Evolutionary conservation across 2,888 invertebrate species (phyloP), one percentile per base, ranked within the genome.

Genomic region (Brachyptera risi): DNA sequence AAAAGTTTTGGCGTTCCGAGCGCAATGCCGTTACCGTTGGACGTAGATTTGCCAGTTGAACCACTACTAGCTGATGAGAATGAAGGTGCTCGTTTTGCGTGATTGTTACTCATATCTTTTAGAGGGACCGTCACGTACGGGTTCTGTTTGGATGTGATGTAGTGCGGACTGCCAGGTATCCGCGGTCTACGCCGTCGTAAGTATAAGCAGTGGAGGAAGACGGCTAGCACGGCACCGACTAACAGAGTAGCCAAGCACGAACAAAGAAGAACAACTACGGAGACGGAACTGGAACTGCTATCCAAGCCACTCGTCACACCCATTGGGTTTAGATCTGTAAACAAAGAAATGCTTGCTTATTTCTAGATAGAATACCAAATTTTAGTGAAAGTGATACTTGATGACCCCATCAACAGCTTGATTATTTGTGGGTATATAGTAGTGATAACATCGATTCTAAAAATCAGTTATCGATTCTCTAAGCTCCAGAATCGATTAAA

Each of bases 101-200:
- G 62, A 5, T 58, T 66, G 13, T 76, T 72, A 66, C 82, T 80
- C 71, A 88, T 86, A 74, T 91, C 90, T 72, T 88, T 88, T 63
- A 90, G 77, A 0, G 92, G 92, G 44, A 92, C 86, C 23, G 90
- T 86, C 64, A 90, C 89, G 74, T 92, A 92, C 66, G 90, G 87
- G 73, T 92, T 92, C 54, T 65, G 89, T 71, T 89, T 90, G 0
- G 87, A 81, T 26, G 88, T 85, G 68, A 88, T 89, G 71, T 91
- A 92, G 72, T 89, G 90, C 0, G 90, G 90, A 57, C 88, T 88
- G 42, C 88, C 85, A 0, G 88, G 87, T 2, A 89, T 83, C 37
- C 83, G 79, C 27, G 81, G 80, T 61, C 76, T 76, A 63, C 77
- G 71, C 68, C 73, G 73, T 71, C 72, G 77, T 72, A 72, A 71